Conservation (phyloP, 2,797 vertebrate genomes). For the Pterois miles region DNA sequence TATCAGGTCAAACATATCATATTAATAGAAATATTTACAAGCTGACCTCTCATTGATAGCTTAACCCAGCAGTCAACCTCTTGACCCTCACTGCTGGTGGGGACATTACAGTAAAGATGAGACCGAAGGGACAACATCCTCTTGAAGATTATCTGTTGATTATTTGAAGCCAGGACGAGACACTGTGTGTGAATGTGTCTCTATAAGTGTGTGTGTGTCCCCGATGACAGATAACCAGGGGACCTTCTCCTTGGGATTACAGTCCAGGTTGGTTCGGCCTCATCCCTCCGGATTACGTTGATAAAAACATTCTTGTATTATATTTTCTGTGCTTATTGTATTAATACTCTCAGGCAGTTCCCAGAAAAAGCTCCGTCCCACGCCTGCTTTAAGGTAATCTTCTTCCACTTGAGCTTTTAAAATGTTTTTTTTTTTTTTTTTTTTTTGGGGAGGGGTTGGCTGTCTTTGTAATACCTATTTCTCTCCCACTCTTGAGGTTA, state of each 20-base stretch:
- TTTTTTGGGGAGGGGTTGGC: constrained; percentile 1
- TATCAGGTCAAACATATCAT: constrained; percentile 7
- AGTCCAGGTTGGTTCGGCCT: constrained; percentile 77
- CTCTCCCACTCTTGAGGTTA: constrained; percentile 48
- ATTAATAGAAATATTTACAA: constrained; percentile 29
- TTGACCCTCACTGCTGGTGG: not conserved
- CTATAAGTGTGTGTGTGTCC: constrained; percentile 37
- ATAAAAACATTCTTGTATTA: constrained; percentile 87
- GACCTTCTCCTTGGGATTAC: constrained; percentile 85
- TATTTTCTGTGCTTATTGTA: constrained; percentile 84
- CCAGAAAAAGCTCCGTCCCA: constrained; percentile 72
- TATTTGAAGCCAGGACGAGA: constrained; percentile 60
- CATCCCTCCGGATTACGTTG: constrained; percentile 84
- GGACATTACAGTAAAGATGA: constrained; percentile 51
- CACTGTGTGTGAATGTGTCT: constrained; percentile 30
- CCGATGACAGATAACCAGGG: constrained; percentile 74
- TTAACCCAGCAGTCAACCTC: constrained; percentile 33
- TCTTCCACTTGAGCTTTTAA: constrained; percentile 81
- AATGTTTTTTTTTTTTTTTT: constrained; percentile 57
- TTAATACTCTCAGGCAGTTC: constrained; percentile 79
- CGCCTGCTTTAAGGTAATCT: constrained; percentile 81
- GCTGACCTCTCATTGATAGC: constrained; percentile 43
- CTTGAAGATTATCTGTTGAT: constrained; percentile 75
- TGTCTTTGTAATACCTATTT: constrained; percentile 62
- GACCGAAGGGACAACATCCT: constrained; percentile 58